Evolutionary conservation across 2,888 invertebrate genomes (phyloP), one percentile per base, ranked within the genome.

Genomic region (Atrina japonica): DNA sequence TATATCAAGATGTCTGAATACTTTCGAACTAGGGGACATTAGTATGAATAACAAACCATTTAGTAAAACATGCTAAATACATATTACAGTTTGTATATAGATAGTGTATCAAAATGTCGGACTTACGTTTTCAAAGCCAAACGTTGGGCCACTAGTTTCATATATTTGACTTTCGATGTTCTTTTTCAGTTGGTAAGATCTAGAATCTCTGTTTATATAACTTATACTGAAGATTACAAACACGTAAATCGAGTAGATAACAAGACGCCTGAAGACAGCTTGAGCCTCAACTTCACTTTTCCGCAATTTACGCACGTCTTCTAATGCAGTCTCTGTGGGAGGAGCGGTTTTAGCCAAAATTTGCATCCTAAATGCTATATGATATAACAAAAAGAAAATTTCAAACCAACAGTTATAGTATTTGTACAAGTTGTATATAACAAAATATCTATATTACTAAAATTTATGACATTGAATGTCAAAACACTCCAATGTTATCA

Each of bases 71-170:
- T n/a, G n/a, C n/a, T n/a, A n/a, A n/a, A n/a, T n/a, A n/a, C n/a
- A n/a, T n/a, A n/a, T n/a, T n/a, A n/a, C n/a, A n/a, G n/a, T n/a
- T n/a, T n/a, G n/a, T n/a, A n/a, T n/a, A n/a, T n/a, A n/a, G n/a
- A n/a, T n/a, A n/a, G n/a, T n/a, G n/a, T n/a, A n/a, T n/a, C n/a
- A n/a, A n/a, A n/a, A n/a, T n/a, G n/a, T n/a, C n/a, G n/a, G n/a
- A n/a, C 53, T 50, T 66, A 71, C 71, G 45, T 63, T 61, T 52
- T 41, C 35, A 52, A 71, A 71, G 25, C 71, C 71, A 43, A 50
- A 61, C 2, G 63, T 45, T 3, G 16, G 40, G 41, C 41, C 63
- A 27, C 30, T 41, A 5, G 69, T 49, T 21, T 18, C 18, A 40
- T 41, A 56, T 1, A 69, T 53, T 29, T 49, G 30, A 40, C 35